Evolutionary conservation across 2,888 invertebrate species (phyloP), one percentile per base, ranked within the genome.

Genomic region (Apodemia hepburni): DNA sequence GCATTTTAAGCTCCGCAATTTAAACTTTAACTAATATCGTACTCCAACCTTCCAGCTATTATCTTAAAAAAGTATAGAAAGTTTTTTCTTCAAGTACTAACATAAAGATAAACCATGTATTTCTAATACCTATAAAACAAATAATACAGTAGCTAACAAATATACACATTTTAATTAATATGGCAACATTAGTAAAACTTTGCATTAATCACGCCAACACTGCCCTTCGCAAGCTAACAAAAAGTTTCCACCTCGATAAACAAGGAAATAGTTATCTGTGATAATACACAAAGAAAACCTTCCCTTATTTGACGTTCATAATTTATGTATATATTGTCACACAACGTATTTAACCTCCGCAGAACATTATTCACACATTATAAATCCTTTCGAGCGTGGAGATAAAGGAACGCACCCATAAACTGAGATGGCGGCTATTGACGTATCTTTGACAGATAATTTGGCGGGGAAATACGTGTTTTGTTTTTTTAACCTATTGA

Each of bases 241-340:
- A 69, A 67, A 69, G 79, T 84, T 89, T 89, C 86, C 87, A 71
- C 73, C 62, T 79, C 81, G 82, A 81, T 87, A 82, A 83, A 83
- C 87, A 84, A 77, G 81, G 77, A 82, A 85, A 85, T 85, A 87
- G 86, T 82, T 87, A 85, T 86, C 84, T 62, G 12, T 58, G 67
- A 67, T 69, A 69, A 69, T 68, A 68, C 69, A 82, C 79, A 78
- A 80, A 79, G 76, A 73, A 54, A 72, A 68, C 60, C 67, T 72
- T 71, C 77, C 79, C 79, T 73, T 75, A 74, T 75, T 75, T 75
- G 75, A 75, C 80, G 76, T 75, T 78, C 80, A 83, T 89, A 89
- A 89, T 88, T 87, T 88, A 88, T 87, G 85, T 88, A 88, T 87
- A 85, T 88, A 85, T 87, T 87, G 87, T 85, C 87, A 83, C 76